phyloP scores from a whole-genome alignment of 2,797 vertebrate species.

The Pitangus sulphuratus region DNA sequence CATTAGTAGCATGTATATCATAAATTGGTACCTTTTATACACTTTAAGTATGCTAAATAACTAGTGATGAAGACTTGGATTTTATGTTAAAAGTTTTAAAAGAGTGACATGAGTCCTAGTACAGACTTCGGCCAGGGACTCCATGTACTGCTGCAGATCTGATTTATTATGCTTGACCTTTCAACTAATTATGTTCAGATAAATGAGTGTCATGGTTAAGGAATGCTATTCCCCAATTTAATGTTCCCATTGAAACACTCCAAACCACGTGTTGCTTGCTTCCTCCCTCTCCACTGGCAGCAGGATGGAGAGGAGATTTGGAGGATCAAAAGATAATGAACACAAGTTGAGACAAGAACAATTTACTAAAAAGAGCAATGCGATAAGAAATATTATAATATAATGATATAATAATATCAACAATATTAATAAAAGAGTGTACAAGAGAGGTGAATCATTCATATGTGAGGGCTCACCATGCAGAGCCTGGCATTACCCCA shows the following conservation, averaged over 20 bases:
- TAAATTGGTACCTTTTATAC: background rate
- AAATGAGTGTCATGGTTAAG: background rate
- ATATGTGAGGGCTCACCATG: rapidly evolving
- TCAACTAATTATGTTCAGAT: background rate
- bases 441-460: rapidly evolving
- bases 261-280: background rate
- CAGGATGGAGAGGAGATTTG: background rate
- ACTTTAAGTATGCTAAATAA: background rate
- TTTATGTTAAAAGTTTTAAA: background rate
- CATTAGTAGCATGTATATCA: background rate
- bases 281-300: background rate
- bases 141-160: background rate
- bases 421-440: background rate
- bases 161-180: background rate
- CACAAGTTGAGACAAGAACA: background rate
- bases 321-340: background rate
- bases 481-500: rapidly evolving
- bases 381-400: background rate
- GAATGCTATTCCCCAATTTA: background rate
- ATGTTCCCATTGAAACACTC: background rate
- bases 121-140: background rate
- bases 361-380: background rate
- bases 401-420: background rate
- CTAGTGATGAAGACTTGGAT: background rate
- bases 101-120: background rate